These are phyloP conservation scores for Pristionchus entomophagus DNA, from an alignment of 2,888 invertebrate species.

Conservation along the genomic window DNA sequence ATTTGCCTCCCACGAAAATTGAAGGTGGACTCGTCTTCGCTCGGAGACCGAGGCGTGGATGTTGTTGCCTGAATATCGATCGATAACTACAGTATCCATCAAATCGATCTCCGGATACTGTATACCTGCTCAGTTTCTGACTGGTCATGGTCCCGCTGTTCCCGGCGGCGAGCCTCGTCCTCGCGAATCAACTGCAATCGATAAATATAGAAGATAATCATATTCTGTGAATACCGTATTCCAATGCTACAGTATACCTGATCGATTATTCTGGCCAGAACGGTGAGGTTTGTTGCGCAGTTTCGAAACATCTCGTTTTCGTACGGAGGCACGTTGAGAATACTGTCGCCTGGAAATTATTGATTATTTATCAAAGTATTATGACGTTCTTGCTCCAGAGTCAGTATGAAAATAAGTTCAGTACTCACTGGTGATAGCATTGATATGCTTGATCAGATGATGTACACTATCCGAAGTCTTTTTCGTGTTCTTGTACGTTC, in stretches of 20 bases:
- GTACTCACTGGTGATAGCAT: conserved; percentile 39
- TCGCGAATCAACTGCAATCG: not conserved
- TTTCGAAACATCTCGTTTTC: conserved; percentile 62
- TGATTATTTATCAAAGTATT: too few relatives aligned
- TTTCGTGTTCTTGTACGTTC: not conserved
- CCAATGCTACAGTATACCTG: not conserved
- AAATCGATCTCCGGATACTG: not conserved
- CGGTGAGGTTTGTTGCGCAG: conserved; percentile 57
- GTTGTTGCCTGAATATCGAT: not conserved
- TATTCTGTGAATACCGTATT: too few relatives aligned
- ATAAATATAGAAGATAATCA: too few relatives aligned
- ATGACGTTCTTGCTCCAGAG: too few relatives aligned
- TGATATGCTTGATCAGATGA: conserved; percentile 9
- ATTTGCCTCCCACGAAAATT: not conserved
- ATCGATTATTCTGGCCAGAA: conserved; percentile 54
- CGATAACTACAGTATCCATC: too few relatives aligned
- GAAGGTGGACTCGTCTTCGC: not conserved
- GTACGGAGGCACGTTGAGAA: conserved; percentile 64
- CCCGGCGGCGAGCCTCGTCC: not conserved
- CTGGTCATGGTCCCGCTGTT: not conserved
- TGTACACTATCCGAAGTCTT: not conserved
- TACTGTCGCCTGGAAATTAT: conserved; percentile 59
- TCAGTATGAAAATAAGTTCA: too few relatives aligned
- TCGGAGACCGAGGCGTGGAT: not conserved
- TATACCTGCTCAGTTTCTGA: not conserved